Evolutionary conservation across 2,888 invertebrate genomes (phyloP), one percentile per base, ranked within the genome.

Genomic region (Dynastes grantii): DNA sequence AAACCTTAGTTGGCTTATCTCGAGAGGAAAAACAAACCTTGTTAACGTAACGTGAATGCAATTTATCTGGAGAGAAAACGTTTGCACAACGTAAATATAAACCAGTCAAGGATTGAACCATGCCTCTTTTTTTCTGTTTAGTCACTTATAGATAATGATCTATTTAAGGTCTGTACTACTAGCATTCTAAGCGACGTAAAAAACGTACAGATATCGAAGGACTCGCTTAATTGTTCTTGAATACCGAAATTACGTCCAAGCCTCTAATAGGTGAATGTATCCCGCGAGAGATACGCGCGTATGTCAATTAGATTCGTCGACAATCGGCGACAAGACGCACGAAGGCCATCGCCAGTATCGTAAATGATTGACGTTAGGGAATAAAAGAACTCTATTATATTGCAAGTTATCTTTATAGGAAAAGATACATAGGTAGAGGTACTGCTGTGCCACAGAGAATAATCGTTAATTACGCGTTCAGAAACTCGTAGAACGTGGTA

Each of bases 321-420:
- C 63, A n/a, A 29, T 29, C 63, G 2, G 29, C 32, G 27, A 27
- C 27, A 32, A 63, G 29, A 63, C 63, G 63, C n/a, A 32, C 16
- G 55, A 55, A 63, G 63, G 63, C 63, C 63, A 63, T 32, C 13
- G 63, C 32, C 27, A n/a, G 55, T 4, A 45, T 45, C 45, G 45
- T 55, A 63, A 63, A 29, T 32, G 63, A 63, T 63, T 22, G 63
- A 63, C 63, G 63, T 63, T 63, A 29, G 63, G 63, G 63, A 63
- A 29, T 63, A 32, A 63, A 63, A 32, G 63, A 32, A 63, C 27
- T 63, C 32, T 63, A 63, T 32, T 29, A 63, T 63, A 63, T 63
- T 27, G 63, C 29, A 32, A 27, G 29, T 63, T 63, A 63, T 29
- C 55, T 45, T n/a, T 22, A 22, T 22, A 55, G 55, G 55, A 55